Evolutionary conservation across 1,140 invertebrate species (phyloP).

Genomic region (Melanaphis sacchari): DNA sequence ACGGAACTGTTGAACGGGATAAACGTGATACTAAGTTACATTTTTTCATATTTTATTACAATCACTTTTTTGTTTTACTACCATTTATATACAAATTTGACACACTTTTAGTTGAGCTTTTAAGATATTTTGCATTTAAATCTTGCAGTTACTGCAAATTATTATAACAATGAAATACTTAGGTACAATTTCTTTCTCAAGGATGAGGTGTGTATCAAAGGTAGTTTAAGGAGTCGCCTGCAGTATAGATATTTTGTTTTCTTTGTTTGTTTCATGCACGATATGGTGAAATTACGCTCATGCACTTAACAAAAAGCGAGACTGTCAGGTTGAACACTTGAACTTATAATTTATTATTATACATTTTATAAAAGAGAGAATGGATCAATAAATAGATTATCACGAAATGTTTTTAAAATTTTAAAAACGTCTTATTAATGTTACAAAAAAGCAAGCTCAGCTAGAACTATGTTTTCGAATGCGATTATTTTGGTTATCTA

Average conservation of each 20-base stretch:
- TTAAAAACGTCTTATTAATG: background rate
- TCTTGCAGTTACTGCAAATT: background rate
- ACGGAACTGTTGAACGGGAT: background rate
- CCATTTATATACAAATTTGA: background rate
- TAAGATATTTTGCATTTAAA: background rate
- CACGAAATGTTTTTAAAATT: background rate
- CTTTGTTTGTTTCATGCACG: background rate
- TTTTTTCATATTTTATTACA: constrained; percentile 15
- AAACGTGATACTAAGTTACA: constrained; percentile 39
- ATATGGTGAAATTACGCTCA: background rate
- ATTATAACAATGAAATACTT: background rate
- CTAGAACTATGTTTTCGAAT: background rate
- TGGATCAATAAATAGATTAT: background rate
- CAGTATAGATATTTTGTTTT: background rate
- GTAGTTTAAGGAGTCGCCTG: background rate
- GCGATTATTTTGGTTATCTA: background rate
- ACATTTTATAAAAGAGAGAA: background rate
- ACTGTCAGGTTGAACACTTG: background rate
- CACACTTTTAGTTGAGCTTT: background rate
- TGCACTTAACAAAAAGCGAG: background rate
- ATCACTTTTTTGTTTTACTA: constrained; percentile 3
- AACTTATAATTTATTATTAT: background rate
- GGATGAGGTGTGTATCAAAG: background rate
- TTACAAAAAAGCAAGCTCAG: background rate
- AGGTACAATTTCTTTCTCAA: background rate